phyloP scores from a whole-genome alignment of 2,113 vertebrate species.

The Heterocephalus glaber region DNA sequence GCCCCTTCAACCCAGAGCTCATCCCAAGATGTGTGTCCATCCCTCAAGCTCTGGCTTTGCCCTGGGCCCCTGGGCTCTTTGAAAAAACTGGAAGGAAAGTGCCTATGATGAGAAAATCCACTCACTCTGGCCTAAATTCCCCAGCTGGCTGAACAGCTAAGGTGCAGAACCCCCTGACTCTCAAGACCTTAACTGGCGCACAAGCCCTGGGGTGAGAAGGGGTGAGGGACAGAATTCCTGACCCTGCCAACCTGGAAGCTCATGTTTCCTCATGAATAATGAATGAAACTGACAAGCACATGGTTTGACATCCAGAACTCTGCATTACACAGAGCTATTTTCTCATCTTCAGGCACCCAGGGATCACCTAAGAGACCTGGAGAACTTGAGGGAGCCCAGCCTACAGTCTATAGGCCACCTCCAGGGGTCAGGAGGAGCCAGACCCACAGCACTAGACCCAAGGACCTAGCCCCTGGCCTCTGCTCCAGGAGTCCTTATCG shows the following conservation, averaged over 20 bases:
- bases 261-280: conserved; percentile 76
- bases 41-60: neutral
- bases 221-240: conserved; percentile 70
- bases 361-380: neutral
- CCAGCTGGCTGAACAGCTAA: neutral
- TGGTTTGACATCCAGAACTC: conserved; percentile 62
- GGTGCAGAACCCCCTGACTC: neutral
- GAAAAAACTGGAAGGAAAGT: neutral
- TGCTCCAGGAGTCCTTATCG: neutral
- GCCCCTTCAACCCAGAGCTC: neutral
- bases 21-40: neutral
- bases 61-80: neutral
- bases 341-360: conserved; percentile 20
- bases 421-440: neutral
- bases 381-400: neutral
- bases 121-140: neutral
- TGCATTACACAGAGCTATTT: neutral
- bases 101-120: neutral
- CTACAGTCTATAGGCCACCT: neutral
- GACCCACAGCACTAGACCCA: neutral
- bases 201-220: neutral
- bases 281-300: conserved; percentile 34
- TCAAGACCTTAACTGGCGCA: neutral
- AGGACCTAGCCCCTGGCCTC: neutral
- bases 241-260: conserved; percentile 61